These are phyloP conservation scores for Nycteola revayana DNA, from an alignment of 2,888 invertebrate genomes.

Conservation along the genomic window DNA sequence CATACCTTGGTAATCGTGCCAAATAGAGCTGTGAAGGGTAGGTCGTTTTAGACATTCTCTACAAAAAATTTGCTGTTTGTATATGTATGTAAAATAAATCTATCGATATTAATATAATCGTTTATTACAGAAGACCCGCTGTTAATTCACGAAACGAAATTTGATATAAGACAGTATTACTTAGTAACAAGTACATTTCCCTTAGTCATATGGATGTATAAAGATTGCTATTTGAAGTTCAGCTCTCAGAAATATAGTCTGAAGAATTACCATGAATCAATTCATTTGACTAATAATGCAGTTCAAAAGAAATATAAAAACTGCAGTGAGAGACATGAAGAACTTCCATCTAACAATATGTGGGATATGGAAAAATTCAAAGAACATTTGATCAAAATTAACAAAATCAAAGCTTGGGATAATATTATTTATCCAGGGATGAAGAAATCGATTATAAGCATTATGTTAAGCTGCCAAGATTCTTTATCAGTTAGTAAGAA, in stretches of 20 bases:
- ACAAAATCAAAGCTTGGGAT: constrained; percentile 85
- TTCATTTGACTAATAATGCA: constrained; percentile 94
- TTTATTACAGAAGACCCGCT: constrained; percentile 87
- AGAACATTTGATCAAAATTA: constrained; percentile 80
- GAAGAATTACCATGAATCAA: constrained; percentile 90
- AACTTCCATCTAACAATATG: constrained; percentile 91
- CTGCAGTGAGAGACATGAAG: constrained; percentile 73
- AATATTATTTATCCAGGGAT: constrained; percentile 91
- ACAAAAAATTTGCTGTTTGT: too few relatives aligned
- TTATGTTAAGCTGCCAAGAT: constrained; percentile 90
- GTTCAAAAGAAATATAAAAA: constrained; percentile 89
- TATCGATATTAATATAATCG: too few relatives aligned
- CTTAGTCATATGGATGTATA: constrained; percentile 93
- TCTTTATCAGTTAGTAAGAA: constrained; percentile 85
- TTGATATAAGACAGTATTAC: constrained; percentile 96
- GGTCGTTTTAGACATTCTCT: too few relatives aligned
- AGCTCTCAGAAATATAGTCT: constrained; percentile 92
- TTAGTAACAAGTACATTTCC: constrained; percentile 90
- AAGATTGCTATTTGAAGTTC: constrained; percentile 91
- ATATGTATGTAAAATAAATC: too few relatives aligned
- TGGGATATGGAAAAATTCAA: constrained; percentile 90
- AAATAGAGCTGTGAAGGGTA: too few relatives aligned
- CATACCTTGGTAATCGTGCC: too few relatives aligned
- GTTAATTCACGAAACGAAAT: constrained; percentile 92
- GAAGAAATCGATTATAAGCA: constrained; percentile 90